Conservation (phyloP, 2,888 invertebrate species). For the Scrobipalpa costella region DNA sequence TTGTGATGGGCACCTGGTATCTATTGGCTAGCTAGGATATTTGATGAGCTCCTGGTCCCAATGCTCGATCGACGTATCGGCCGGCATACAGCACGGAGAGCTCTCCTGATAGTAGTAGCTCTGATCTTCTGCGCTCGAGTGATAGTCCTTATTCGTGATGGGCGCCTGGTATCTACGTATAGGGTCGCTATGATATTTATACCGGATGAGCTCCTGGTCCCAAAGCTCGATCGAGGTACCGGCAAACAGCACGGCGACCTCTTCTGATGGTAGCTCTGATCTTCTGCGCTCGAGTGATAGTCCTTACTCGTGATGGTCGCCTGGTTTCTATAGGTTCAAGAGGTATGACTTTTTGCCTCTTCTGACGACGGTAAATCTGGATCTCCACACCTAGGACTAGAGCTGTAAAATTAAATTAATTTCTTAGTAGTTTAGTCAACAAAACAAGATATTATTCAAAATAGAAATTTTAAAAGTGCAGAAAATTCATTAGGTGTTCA, state of each 20-base stretch:
- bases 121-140: constrained; percentile 40
- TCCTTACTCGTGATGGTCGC: constrained; percentile 32
- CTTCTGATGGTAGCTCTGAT: constrained; percentile 40
- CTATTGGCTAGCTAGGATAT: too few relatives aligned
- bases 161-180: constrained; percentile 35
- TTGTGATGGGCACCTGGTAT: too few relatives aligned
- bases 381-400: constrained; percentile 56
- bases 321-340: constrained; percentile 37
- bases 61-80: constrained; percentile 55
- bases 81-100: constrained; percentile 39
- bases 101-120: constrained; percentile 39
- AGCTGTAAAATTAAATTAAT: constrained; percentile 43
- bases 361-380: constrained; percentile 55
- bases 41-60: constrained; percentile 47
- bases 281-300: constrained; percentile 36
- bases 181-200: not conserved
- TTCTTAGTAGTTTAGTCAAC: not conserved
- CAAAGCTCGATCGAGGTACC: constrained; percentile 56
- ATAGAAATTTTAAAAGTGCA: too few relatives aligned
- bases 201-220: constrained; percentile 42
- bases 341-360: constrained; percentile 35
- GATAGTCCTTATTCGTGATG: constrained; percentile 28
- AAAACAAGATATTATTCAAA: too few relatives aligned
- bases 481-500: too few relatives aligned
- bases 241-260: constrained; percentile 39